Evolutionary conservation across 2,888 invertebrate genomes (phyloP), one percentile per base, ranked within the genome.

Genomic region (Vesta saturnalis): DNA sequence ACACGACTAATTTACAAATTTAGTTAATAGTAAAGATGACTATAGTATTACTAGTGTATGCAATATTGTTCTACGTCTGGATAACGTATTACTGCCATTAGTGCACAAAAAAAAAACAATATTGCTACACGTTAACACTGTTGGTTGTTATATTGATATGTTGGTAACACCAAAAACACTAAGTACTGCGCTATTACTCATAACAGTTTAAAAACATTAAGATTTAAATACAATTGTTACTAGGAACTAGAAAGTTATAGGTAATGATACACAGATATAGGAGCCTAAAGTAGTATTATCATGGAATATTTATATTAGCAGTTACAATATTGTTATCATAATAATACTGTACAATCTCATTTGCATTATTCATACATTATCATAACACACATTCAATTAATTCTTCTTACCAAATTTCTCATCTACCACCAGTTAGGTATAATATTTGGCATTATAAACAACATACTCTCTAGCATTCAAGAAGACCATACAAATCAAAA

Each of bases 1-100:
- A 82, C 81, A 82, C 80, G 81, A 80, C 81, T 74, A 82, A 81
- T 82, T 82, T 82, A 82, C 82, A 82, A 81, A 80, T 78, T 78
- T 18, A 64, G 30, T 70, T 67, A 60, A 64, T 60, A 69, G 47
- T 70, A 70, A 61, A 49, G 61, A 61, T 69, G 69, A 68, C 64
- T 69, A 65, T 65, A 61, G 61, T 64, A 18, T 57, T 35, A 52
- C 63, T 65, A 61, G 58, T 43, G 46, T 23, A 61, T 54, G 39
- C 15, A 10, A 60, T 47, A 52, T 23, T 23, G 43, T 64, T 55
- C 46, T 52, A 52, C 22, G 43, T 10, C 46, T 57, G 55, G 22
- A 39, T 57, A 23, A 39, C n/a, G 21, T 21, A 57, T 55, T 55
- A 55, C n/a, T 56, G 46, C 30, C 18, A 39, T 35, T 6, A 56